A percentile compares a stretch with the other conserved stretches of the same genome.
Conservation (phyloP, 2,888 invertebrate genomes). For the Aproaerema taeniolella region DNA sequence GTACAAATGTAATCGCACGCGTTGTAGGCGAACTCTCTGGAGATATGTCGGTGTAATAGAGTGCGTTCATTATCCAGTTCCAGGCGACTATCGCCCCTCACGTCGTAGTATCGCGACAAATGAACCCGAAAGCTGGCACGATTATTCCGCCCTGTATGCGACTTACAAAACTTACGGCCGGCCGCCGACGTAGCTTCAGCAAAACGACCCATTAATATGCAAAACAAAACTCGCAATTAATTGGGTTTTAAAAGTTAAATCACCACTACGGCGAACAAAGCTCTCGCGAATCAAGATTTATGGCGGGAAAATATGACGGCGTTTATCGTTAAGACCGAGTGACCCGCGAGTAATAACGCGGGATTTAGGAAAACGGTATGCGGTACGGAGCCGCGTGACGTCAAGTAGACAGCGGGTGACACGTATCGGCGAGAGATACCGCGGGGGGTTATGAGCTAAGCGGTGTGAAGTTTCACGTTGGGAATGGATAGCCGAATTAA, state of each 20-base stretch:
- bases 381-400: slow-evolving; percentile 23
- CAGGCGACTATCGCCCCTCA: slow-evolving; percentile 27
- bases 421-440: slow-evolving; percentile 19
- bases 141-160: slow-evolving; percentile 46
- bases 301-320: slow-evolving; percentile 33
- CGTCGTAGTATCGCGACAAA: slow-evolving; percentile 28
- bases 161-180: slow-evolving; percentile 40
- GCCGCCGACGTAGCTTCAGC: slow-evolving; percentile 28
- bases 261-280: slow-evolving; percentile 37
- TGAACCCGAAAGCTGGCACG: slow-evolving; percentile 40
- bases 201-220: slow-evolving; percentile 50
- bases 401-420: slow-evolving; percentile 33
- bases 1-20: too few relatives aligned
- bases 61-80: slow-evolving; percentile 32
- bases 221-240: slow-evolving; percentile 56
- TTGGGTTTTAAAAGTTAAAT: slow-evolving; percentile 49
- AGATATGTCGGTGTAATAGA: too few relatives aligned
- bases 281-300: slow-evolving; percentile 41
- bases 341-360: slow-evolving; percentile 22
- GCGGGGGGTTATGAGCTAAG: slow-evolving; percentile 50
- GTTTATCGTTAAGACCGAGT: slow-evolving; percentile 24
- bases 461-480: slow-evolving; percentile 53
- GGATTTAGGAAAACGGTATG: slow-evolving; percentile 24
- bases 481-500: slow-evolving; percentile 69
- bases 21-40: too few relatives aligned